Evolutionary conservation across 2,888 invertebrate species (phyloP), one percentile per base, ranked within the genome.

Genomic region (Crossocerus cetratus): DNA sequence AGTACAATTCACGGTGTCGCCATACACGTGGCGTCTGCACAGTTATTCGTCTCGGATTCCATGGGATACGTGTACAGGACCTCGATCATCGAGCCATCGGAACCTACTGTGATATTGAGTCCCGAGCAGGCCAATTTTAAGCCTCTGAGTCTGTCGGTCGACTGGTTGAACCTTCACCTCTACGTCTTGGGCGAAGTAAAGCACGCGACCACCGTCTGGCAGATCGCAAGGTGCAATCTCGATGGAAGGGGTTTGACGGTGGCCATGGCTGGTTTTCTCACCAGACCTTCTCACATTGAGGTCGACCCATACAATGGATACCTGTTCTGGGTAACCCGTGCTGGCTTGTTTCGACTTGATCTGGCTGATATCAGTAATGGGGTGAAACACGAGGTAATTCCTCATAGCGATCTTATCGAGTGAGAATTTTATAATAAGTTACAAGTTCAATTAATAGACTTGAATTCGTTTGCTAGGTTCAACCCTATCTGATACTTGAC

Each of bases 231-330:
- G 61, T 96, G 95, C 85, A 94, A 94, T 85, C 92, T 97, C 49
- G 94, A 95, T 84, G 96, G 96, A 0, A 92, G 92, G 78, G 93
- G 93, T 66, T 91, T 95, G 74, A 93, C 94, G 8, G 93, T 95
- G 0, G 94, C 96, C 0, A 91, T 95, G 70, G 94, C 94, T 13
- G 95, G 94, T 0, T 92, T 97, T 67, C 92, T 92, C 63, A 92
- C 93, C 3, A 93, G 94, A 81, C 96, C 97, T 0, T 92, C 93
- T 67, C 96, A 96, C 84, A 93, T 98, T 80, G 95, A 97, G 91
- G 96, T 97, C 0, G 98, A 98, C 91, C 97, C 98, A 43, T 94
- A 96, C 85, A 98, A 98, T 89, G 98, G 98, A 93, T 97, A 95
- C 90, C 90, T 98, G 23, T 98, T 97, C 89, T 97, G 96, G 95